Evolutionary conservation across 2,888 invertebrate species (phyloP).

Genomic region (Micoletzkya japonica): DNA sequence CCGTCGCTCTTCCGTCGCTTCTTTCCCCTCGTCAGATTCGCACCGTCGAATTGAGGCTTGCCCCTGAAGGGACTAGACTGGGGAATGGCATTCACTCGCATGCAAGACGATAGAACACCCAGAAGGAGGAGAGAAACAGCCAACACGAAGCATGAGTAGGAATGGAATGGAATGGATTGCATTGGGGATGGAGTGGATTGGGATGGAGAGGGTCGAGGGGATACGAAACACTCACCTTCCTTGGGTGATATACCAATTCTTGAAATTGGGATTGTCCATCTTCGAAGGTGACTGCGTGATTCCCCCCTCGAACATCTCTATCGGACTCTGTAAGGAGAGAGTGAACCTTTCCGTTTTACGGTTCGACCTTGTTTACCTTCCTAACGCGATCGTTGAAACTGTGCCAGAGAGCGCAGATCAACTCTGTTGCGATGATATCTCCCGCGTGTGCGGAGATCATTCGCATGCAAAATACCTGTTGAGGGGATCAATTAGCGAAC

Average conservation of each 20-base stretch:
- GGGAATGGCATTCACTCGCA: constrained; percentile 19
- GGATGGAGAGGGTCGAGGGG: too few relatives aligned
- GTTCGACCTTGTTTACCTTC: constrained; percentile 41
- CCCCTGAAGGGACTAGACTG: constrained; percentile 46
- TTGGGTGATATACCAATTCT: constrained; percentile 63
- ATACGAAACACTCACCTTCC: constrained; percentile 61
- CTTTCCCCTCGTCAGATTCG: constrained; percentile 62
- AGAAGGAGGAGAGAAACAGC: constrained; percentile 8
- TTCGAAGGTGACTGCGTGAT: constrained; percentile 62
- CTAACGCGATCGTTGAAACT: constrained; percentile 64
- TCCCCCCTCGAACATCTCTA: constrained; percentile 65
- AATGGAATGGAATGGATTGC: background rate
- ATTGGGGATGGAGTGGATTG: background rate
- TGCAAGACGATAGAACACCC: constrained; percentile 1
- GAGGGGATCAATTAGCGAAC: too few relatives aligned
- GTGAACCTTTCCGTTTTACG: background rate
- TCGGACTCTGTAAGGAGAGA: constrained; percentile 54
- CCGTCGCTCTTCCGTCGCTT: constrained; percentile 64
- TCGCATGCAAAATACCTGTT: constrained; percentile 63
- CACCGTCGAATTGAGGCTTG: constrained; percentile 61
- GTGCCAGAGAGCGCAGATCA: constrained; percentile 63
- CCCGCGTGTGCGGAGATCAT: constrained; percentile 65
- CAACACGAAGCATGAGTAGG: background rate
- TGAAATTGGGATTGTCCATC: constrained; percentile 64
- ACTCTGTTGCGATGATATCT: constrained; percentile 64